These are phyloP conservation scores for Xiphorhynchus elegans DNA, from an alignment of 2,113 vertebrate genomes.

Conservation along the genomic window DNA sequence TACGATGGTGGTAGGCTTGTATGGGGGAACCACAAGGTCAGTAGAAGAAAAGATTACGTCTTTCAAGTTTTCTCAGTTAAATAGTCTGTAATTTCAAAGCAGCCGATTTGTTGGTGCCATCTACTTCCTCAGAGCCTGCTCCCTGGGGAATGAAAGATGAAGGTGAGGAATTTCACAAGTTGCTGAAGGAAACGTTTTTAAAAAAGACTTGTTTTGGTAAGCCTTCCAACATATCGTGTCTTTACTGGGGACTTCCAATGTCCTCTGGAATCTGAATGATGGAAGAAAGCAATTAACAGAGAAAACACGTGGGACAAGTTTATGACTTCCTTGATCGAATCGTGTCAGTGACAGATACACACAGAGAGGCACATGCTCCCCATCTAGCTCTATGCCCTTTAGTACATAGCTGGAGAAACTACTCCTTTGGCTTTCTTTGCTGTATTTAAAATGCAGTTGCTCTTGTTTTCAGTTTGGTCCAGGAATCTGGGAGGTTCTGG, in stretches of 20 bases:
- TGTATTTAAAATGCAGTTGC: not conserved
- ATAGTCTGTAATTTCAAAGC: constrained; percentile 40
- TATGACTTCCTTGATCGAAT: constrained; percentile 37
- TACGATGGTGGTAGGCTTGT: not conserved
- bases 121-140: constrained; percentile 11
- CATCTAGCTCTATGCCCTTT: not conserved
- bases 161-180: constrained; percentile 71
- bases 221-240: not conserved
- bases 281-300: constrained; percentile 58
- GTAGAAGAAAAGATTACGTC: not conserved
- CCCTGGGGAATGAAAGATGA: not conserved
- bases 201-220: constrained; percentile 41
- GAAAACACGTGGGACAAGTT: constrained; percentile 54
- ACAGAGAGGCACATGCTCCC: not conserved
- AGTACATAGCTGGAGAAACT: not conserved
- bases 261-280: constrained; percentile 34
- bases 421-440: not conserved
- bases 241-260: not conserved
- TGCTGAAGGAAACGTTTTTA: constrained; percentile 20
- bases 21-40: not conserved
- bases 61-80: constrained; percentile 25
- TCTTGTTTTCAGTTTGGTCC: not conserved
- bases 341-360: not conserved
- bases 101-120: not conserved
- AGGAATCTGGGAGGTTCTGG: not conserved